A percentile compares a stretch with the other conserved stretches of the same genome.
phyloP scores from a whole-genome alignment of 2,888 invertebrate genomes.

The Chloromyia formosa region DNA sequence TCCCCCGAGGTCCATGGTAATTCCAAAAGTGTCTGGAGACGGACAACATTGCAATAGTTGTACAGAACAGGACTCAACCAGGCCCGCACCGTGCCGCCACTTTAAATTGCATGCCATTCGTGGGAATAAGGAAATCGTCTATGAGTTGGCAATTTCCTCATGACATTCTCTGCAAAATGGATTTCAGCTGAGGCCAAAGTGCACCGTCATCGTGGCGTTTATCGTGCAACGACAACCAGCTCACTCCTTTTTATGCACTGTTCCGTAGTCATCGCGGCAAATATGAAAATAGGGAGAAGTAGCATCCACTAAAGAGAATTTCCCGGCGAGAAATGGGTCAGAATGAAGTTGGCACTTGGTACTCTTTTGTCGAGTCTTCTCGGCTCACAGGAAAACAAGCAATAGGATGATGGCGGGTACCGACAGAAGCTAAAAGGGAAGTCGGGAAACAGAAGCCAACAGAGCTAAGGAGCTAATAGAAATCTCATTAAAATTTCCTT shows the following conservation, averaged over 20 bases:
- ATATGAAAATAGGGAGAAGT: not conserved
- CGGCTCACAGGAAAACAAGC: not conserved
- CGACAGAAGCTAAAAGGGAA: not conserved
- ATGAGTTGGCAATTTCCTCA: constrained; percentile 1
- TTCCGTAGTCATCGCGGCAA: not conserved
- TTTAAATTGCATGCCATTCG: not conserved
- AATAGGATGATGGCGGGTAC: not conserved
- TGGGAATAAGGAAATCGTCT: not conserved
- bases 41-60: not conserved
- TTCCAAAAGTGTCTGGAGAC: too few relatives aligned
- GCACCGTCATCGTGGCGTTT: not conserved
- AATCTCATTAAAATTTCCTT: constrained; percentile 25
- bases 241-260: too few relatives aligned
- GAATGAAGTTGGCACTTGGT: not conserved
- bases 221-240: not conserved
- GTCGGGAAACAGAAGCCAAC: not conserved
- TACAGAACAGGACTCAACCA: too few relatives aligned
- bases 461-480: constrained; percentile 10
- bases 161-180: not conserved
- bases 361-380: not conserved
- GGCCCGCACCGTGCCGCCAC: not conserved
- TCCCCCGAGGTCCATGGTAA: too few relatives aligned
- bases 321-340: not conserved
- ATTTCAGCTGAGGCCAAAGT: not conserved
- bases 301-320: not conserved